These are phyloP conservation scores for Ianthella basta DNA, from an alignment of 37 sponge, comb jelly and placozoan species.

Conservation along the genomic window DNA sequence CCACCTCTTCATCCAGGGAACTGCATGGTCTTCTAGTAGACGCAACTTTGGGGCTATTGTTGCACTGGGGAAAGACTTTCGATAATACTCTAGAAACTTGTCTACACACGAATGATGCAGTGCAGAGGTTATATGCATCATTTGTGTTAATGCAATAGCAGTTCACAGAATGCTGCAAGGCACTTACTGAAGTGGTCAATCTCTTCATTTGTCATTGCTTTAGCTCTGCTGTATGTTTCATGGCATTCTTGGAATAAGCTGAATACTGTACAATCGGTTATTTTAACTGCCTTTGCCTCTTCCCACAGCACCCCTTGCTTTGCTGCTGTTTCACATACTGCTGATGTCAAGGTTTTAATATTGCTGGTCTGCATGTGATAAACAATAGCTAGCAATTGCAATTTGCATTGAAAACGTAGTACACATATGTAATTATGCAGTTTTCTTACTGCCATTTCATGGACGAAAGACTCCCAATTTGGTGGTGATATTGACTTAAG, in stretches of 20 bases:
- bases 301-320: neutral
- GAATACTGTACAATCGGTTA: neutral
- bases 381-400: neutral
- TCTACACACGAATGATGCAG: neutral
- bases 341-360: no score
- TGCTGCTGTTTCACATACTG: neutral
- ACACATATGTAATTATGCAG: neutral
- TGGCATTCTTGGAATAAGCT: neutral
- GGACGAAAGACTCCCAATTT: conserved; percentile 1
- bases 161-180: no score
- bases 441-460: conserved; percentile 36
- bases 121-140: neutral
- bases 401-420: no score
- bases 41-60: conserved; percentile 43
- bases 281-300: no score
- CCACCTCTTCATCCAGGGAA: conserved; percentile 42
- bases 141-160: no score
- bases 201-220: no score
- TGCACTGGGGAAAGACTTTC: conserved; percentile 14
- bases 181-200: no score
- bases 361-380: neutral
- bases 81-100: conserved; percentile 22
- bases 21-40: conserved; percentile 44
- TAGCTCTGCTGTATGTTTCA: neutral
- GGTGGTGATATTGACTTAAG: conserved; percentile 1